phyloP scores from a whole-genome alignment of 2,113 vertebrate species.

The Pampusana beccarii region DNA sequence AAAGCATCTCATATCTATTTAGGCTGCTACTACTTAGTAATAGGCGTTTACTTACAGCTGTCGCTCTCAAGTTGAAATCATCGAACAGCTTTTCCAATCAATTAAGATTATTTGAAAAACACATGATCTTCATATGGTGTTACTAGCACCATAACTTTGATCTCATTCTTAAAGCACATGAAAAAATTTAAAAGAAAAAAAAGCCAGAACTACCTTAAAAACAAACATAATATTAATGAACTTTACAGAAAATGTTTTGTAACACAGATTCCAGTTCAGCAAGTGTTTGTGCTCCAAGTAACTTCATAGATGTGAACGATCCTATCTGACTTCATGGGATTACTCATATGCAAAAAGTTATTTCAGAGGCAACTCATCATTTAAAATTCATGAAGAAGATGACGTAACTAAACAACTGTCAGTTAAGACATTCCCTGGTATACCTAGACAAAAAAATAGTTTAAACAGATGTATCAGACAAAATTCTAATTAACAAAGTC shows the following conservation, averaged over 20 bases:
- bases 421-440: not conserved
- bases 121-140: not conserved
- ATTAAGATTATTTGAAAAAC: not conserved
- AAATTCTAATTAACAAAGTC: not conserved
- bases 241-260: not conserved
- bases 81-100: not conserved
- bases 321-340: not conserved
- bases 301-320: not conserved
- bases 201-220: not conserved
- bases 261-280: not conserved
- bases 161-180: not conserved
- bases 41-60: not conserved
- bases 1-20: not conserved
- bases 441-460: not conserved
- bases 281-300: not conserved
- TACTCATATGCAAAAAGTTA: not conserved
- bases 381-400: slow-evolving; percentile 11
- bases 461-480: not conserved
- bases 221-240: not conserved
- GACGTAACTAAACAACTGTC: not conserved
- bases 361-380: not conserved
- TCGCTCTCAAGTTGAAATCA: not conserved
- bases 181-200: not conserved
- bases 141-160: not conserved
- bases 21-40: not conserved